A percentile compares a stretch with the other conserved stretches of the same genome.
Evolutionary conservation across 2,888 invertebrate species (phyloP).

Genomic region (Labia minor): DNA sequence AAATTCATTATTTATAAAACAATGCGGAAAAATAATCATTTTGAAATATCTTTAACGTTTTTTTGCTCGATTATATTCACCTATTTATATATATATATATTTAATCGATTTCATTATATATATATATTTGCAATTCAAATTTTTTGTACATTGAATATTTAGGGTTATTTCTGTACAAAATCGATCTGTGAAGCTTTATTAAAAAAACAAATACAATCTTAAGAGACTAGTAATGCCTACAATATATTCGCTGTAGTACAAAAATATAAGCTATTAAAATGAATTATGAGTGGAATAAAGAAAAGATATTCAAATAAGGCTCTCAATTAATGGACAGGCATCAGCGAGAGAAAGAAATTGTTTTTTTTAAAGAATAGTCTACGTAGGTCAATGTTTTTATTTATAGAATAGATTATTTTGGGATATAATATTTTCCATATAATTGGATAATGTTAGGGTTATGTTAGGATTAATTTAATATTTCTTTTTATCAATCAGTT

Average conservation of each 20-base stretch:
- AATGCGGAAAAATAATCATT: neutral
- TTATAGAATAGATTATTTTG: too few species aligned
- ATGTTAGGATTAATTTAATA: too few species aligned
- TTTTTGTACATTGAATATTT: neutral
- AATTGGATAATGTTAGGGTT: too few species aligned
- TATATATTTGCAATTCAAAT: conserved; percentile 5
- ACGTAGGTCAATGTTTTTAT: too few species aligned
- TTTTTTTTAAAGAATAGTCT: too few species aligned
- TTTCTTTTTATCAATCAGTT: too few species aligned
- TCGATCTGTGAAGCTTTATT: neutral
- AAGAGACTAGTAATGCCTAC: neutral
- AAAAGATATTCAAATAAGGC: neutral
- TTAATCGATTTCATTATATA: neutral
- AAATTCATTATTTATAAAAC: too few species aligned
- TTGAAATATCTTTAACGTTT: neutral
- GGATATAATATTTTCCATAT: too few species aligned
- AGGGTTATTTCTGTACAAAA: neutral
- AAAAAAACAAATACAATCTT: neutral
- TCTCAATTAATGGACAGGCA: too few species aligned
- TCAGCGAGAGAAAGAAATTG: too few species aligned
- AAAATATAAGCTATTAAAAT: neutral
- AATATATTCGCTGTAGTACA: too few species aligned
- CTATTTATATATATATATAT: neutral
- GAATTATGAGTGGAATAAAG: neutral
- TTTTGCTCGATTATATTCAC: neutral